Conservation (phyloP, 1,140 invertebrate species). For the Calliphora vicina region DNA sequence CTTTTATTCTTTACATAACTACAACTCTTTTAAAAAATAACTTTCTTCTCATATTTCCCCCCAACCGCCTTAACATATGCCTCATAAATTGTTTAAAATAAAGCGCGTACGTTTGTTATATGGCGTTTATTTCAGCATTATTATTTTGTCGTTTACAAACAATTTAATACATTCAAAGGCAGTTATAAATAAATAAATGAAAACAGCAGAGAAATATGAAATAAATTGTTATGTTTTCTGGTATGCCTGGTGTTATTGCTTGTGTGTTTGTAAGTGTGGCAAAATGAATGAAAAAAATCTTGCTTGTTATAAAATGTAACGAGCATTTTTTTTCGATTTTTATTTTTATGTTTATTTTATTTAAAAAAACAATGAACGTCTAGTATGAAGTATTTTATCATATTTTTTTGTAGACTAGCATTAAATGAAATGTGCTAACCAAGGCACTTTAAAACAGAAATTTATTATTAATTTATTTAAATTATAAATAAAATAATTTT, state of each 20-base stretch:
- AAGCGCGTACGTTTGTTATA: too few relatives aligned
- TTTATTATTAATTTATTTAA: too few relatives aligned
- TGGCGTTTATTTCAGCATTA: neutral
- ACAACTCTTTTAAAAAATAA: neutral
- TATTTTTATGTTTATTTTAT: too few relatives aligned
- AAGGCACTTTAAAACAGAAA: too few relatives aligned
- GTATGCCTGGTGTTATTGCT: neutral
- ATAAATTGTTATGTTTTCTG: neutral
- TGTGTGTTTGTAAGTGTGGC: neutral
- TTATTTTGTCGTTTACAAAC: conserved; percentile 16
- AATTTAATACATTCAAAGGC: conserved; percentile 7
- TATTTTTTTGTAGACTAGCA: too few relatives aligned
- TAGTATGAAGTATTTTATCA: too few relatives aligned
- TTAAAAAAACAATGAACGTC: too few relatives aligned
- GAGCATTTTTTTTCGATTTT: too few relatives aligned
- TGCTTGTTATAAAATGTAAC: neutral
- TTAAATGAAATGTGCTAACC: too few relatives aligned
- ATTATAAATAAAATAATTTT: too few relatives aligned
- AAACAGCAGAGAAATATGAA: neutral
- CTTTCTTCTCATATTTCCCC: neutral
- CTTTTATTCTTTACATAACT: neutral
- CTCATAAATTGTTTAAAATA: neutral
- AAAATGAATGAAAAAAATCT: neutral
- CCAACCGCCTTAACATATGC: neutral
- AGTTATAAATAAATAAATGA: neutral